Base-by-base conservation (phyloP, 2,797 vertebrate species). In the Adrianichthys oophorus region DNA sequence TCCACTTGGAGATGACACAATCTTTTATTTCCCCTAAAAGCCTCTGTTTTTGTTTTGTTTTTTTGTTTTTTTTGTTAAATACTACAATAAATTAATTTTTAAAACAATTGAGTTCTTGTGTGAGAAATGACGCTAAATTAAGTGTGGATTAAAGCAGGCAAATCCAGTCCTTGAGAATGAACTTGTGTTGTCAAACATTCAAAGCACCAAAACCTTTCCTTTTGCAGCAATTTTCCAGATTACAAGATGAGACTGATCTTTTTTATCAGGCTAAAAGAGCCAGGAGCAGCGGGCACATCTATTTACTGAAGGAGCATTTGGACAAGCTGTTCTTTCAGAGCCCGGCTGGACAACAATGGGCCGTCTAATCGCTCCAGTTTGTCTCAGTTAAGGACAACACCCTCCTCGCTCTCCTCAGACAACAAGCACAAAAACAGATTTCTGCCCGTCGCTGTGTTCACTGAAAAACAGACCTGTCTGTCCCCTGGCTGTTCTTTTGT, bases 261-360 rank as follows among this genome's bases (percentile, higher is more conserved):
- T 76, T 72, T 71, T 82, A 78, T 86, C 65, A 69, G 63, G 32
- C 65, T 56, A 5, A 80, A 83, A 87, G 85, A 86, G 80, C 83
- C 64, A 15, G 16, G 66, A 80, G 74, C 51, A 70, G 62, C 15
- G 66, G 69, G 74, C 70, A 82, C 84, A 87, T 88, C 87, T 76
- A 86, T 86, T 85, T 80, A 72, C 64, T 53, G 80, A 90, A 77
- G 83, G 87, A 87, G 81, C 82, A 85, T 80, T 64, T n/a, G 81
- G 83, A 90, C 86, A 88, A 86, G 83, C 82, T 85, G 82, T 87
- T 90, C 84, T 85, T 87, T 87, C 74, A 85, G 80, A 58, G 78
- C 67, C 73, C 65, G 58, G 80, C 65, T 58, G 18, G 77, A 73
- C 80, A 86, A 91, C 88, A 90, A 91, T 85, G 74, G 86, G 52